phyloP scores from a whole-genome alignment of 1,140 invertebrate species.

The Diabrotica virgifera region DNA sequence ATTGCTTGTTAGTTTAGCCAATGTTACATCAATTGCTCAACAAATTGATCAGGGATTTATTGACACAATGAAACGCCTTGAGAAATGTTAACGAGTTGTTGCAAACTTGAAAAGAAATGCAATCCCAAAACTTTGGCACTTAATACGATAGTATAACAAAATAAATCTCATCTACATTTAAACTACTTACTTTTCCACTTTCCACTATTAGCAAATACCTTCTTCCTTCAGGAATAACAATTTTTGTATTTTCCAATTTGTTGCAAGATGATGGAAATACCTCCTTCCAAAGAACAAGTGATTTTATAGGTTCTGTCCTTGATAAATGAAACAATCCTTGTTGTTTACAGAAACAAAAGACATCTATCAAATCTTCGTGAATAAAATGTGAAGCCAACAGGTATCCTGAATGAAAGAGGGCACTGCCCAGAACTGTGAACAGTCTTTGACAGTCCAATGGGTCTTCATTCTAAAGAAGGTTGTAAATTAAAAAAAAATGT shows the following conservation, averaged over 20 bases:
- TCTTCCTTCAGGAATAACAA: constrained; percentile 55
- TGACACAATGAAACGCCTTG: too few relatives aligned
- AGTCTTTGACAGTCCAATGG: constrained; percentile 72
- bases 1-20: too few relatives aligned
- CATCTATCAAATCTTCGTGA: constrained; percentile 65
- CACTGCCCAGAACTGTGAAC: constrained; percentile 72
- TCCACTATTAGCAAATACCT: constrained; percentile 75
- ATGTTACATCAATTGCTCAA: too few relatives aligned
- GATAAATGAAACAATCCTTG: constrained; percentile 66
- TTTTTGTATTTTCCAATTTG: constrained; percentile 35
- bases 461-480: constrained; percentile 65
- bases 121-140: too few relatives aligned
- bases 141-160: too few relatives aligned
- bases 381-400: constrained; percentile 69
- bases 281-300: constrained; percentile 74
- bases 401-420: constrained; percentile 69
- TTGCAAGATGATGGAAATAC: constrained; percentile 58
- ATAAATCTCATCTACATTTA: too few relatives aligned
- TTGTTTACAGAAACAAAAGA: constrained; percentile 66
- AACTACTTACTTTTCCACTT: constrained; percentile 58
- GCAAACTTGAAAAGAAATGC: too few relatives aligned
- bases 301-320: constrained; percentile 61
- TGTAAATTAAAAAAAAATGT: constrained; percentile 4
- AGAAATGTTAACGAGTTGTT: too few relatives aligned
- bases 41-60: too few relatives aligned